Evolutionary conservation across 2,113 vertebrate species (phyloP).

Genomic region (Deroptyus accipitrinus): DNA sequence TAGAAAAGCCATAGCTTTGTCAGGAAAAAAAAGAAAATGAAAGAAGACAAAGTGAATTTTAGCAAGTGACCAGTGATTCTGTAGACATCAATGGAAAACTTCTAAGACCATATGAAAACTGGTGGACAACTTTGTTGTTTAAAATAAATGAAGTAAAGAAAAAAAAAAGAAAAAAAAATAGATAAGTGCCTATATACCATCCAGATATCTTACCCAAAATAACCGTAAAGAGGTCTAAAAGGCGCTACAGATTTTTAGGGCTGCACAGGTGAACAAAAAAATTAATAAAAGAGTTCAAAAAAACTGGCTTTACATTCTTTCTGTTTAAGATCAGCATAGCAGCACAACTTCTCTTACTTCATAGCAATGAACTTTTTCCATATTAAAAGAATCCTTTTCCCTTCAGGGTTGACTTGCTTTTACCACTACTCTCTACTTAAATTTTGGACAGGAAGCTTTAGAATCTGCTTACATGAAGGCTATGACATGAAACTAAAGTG

Average conservation of each 20-base stretch:
- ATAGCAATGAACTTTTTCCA: neutral
- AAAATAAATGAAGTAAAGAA: neutral
- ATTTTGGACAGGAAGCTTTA: neutral
- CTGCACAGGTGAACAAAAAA: neutral
- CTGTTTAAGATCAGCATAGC: neutral
- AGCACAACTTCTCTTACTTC: neutral
- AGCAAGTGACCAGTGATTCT: neutral
- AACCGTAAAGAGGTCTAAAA: neutral
- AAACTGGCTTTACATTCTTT: neutral
- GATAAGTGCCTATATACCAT: neutral
- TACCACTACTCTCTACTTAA: neutral
- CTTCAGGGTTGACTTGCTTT: neutral
- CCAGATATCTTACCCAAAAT: neutral
- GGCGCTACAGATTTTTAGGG: neutral
- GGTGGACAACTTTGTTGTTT: neutral
- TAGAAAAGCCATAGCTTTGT: neutral
- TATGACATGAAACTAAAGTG: neutral
- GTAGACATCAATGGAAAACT: accelerated
- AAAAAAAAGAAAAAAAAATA: neutral
- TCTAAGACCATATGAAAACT: neutral
- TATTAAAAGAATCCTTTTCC: neutral
- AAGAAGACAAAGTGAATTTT: neutral
- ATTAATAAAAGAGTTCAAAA: neutral
- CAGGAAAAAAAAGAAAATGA: neutral
- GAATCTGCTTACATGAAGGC: neutral